These are phyloP conservation scores for Agonopterix heracliana DNA, from an alignment of 2,888 invertebrate species.

Conservation along the genomic window DNA sequence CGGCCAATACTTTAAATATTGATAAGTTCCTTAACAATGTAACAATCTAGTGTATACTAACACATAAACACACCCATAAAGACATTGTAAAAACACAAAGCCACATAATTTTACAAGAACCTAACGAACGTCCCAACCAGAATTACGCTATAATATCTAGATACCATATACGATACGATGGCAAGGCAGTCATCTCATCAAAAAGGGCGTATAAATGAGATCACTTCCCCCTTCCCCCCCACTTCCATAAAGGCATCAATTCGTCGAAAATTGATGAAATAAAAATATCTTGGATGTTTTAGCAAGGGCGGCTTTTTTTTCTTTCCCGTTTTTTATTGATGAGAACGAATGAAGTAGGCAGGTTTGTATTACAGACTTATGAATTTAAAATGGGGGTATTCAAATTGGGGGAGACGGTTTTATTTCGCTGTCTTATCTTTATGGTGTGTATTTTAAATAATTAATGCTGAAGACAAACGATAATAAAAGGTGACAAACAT, in stretches of 20 bases:
- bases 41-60: no score
- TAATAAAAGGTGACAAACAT: no score
- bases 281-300: conserved; percentile 36
- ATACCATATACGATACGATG: conserved; percentile 4
- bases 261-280: conserved; percentile 52
- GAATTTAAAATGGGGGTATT: background rate
- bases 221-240: conserved; percentile 25
- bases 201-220: conserved; percentile 44
- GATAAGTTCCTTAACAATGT: no score
- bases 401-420: no score
- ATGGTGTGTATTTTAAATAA: no score
- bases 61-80: no score
- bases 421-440: no score
- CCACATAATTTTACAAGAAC: background rate
- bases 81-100: no score
- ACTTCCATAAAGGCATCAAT: conserved; percentile 29
- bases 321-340: background rate
- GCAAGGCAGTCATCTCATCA: conserved; percentile 31
- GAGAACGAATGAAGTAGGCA: background rate
- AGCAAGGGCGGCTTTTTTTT: conserved; percentile 9
- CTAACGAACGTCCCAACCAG: conserved; percentile 27
- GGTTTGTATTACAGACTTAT: background rate
- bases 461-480: no score
- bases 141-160: conserved; percentile 9
- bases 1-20: no score